Evolutionary conservation across 2,113 vertebrate species (phyloP), one percentile per base, ranked within the genome.

Genomic region (Aptenodytes forsteri): DNA sequence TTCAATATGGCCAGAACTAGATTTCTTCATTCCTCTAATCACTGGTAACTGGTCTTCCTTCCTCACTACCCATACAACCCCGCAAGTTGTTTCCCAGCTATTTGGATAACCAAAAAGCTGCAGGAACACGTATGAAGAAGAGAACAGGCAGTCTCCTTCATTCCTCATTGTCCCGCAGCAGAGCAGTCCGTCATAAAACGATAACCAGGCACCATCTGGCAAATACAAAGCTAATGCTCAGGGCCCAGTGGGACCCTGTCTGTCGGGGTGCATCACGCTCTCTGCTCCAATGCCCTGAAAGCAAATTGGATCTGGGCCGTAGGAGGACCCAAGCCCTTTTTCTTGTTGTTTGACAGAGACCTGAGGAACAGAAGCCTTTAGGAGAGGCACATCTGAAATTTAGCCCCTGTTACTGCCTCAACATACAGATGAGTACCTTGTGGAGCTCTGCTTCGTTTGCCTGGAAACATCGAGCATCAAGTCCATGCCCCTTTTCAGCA

Each of bases 111-210:
- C 9, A 71, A 44, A 89, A 71, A 36, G 6, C 26, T 67, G 7
- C 47, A 81, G 42, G 21, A 80, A 62, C 44, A 21, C 15, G 7
- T 12, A 7, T 22, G 23, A 59, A 90, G 50, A 42, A 22, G 13
- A 66, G 13, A 82, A 54, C 7, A 32, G 20, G 15, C 18, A 36
- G 5, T 10, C 7, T 25, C 12, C 18, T 55, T 56, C 22, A 36
- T 11, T 17, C 23, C 3, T 0, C 6, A 30, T 6, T 6, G 26
- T 52, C 38, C 47, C 4, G 1, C 13, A 76, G 29, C n/a, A 46
- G 17, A 75, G 46, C 38, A 61, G 16, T 11, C 50, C 46, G 36
- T 42, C 29, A 21, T 42, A 36, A 87, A 92, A 36, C 0, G 2
- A 52, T 27, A 42, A 44, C 20, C 38, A 56, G 18, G 12, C 11